Evolutionary conservation across 1,140 invertebrate genomes (phyloP).

Genomic region (Pentalonia nigronervosa): DNA sequence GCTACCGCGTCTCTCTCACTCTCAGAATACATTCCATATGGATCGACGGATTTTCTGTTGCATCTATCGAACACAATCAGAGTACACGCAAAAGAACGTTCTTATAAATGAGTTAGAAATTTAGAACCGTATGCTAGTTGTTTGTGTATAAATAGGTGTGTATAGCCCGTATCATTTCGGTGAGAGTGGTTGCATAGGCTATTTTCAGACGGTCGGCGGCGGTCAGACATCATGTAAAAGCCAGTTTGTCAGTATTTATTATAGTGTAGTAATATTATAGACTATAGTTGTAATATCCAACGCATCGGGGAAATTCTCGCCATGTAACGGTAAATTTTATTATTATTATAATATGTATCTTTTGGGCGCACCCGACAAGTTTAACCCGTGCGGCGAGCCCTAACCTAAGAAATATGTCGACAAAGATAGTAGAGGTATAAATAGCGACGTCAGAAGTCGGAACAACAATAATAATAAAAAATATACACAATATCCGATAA

Average conservation of each 20-base stretch:
- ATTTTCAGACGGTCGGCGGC: not conserved
- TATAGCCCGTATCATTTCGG: not conserved
- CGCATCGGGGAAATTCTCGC: not conserved
- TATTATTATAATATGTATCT: not conserved
- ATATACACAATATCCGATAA: not conserved
- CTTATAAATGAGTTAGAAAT: not conserved
- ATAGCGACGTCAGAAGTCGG: too few relatives aligned
- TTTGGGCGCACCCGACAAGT: not conserved
- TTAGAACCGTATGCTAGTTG: not conserved
- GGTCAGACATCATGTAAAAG: not conserved
- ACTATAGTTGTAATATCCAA: not conserved
- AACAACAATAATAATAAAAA: not conserved
- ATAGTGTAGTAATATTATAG: not conserved
- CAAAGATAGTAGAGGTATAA: not conserved
- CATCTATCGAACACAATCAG: not conserved
- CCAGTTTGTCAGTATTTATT: not conserved
- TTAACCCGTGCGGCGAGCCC: not conserved
- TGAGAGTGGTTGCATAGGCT: not conserved
- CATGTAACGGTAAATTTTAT: slow-evolving; percentile 16
- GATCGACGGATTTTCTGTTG: not conserved
- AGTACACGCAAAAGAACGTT: not conserved
- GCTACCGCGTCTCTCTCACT: too few relatives aligned
- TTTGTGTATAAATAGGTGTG: not conserved
- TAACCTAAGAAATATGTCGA: not conserved
- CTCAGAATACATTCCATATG: not conserved